Percentiles rank a stretch among this genome's conserved stretches.
These are phyloP conservation scores for Hiodon tergisus DNA, from an alignment of 2,113 vertebrate species.

Conservation along the genomic window DNA sequence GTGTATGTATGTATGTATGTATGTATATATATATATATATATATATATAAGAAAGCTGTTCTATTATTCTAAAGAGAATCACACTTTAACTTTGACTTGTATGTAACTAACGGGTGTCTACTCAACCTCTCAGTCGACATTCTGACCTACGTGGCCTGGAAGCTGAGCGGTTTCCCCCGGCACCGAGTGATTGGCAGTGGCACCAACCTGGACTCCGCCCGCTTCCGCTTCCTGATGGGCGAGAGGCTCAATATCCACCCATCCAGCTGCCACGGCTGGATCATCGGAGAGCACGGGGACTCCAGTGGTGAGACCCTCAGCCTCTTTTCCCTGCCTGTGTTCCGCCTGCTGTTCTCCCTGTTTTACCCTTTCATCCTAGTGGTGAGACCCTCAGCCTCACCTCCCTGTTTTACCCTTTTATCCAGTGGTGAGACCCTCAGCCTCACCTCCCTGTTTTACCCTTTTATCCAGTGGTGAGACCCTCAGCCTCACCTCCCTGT, in stretches of 20 bases:
- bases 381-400: no score
- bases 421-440: no score
- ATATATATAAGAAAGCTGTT: no score
- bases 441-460: no score
- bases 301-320: slow-evolving; percentile 78
- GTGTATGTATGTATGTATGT: neutral
- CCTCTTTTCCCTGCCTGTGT: neutral
- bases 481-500: no score
- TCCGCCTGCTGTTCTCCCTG: neutral
- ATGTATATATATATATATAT: no score
- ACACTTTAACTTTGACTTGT: slow-evolving; percentile 4
- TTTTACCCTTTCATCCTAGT: neutral
- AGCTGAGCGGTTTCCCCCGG: slow-evolving; percentile 93
- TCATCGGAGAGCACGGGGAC: slow-evolving; percentile 90
- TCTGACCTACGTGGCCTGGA: slow-evolving; percentile 96
- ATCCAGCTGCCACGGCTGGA: slow-evolving; percentile 90
- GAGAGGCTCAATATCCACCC: slow-evolving; percentile 83
- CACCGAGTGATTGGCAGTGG: slow-evolving; percentile 91
- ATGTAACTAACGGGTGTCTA: no score
- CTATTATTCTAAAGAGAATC: no score
- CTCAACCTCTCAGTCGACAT: slow-evolving; percentile 79
- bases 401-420: no score
- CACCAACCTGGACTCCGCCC: slow-evolving; percentile 93
- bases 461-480: no score
- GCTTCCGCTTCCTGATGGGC: slow-evolving; percentile 92